phyloP scores from a whole-genome alignment of 2,888 invertebrate species.

The Diloba caeruleocephala region DNA sequence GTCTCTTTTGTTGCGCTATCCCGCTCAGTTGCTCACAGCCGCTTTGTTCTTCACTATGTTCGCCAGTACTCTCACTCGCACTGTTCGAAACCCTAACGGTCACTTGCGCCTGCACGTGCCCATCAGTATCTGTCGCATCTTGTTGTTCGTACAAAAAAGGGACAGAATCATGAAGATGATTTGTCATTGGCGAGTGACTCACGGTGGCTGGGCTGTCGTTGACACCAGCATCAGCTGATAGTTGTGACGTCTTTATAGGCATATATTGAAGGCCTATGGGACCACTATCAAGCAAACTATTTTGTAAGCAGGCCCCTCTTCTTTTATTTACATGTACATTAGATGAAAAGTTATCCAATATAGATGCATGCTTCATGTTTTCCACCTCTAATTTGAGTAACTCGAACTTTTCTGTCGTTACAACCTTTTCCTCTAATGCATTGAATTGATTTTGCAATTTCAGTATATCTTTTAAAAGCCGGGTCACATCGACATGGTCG shows the following conservation, averaged over 20 bases:
- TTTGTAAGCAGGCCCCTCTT: constrained; percentile 6
- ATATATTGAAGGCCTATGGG: constrained; percentile 7
- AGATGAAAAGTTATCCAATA: neutral
- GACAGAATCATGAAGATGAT: neutral
- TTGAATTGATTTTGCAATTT: constrained; percentile 3
- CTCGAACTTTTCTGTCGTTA: constrained; percentile 1
- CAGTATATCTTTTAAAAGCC: constrained; percentile 4
- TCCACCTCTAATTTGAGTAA: neutral
- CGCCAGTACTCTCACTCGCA: neutral
- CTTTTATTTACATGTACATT: neutral
- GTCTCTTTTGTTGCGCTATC: neutral
- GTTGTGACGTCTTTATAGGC: neutral
- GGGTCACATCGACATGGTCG: constrained; percentile 4
- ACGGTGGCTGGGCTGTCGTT: neutral
- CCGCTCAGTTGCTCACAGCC: neutral
- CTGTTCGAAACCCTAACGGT: neutral
- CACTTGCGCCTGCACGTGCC: constrained; percentile 3
- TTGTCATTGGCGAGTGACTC: neutral
- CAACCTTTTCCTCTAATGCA: neutral
- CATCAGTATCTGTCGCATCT: constrained; percentile 1
- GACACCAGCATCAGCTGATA: constrained; percentile 1
- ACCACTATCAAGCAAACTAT: constrained; percentile 5
- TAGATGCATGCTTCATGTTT: constrained; percentile 4
- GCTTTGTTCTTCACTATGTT: too few species aligned
- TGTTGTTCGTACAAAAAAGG: neutral